Percentiles rank a stretch among this genome's conserved stretches.
Evolutionary conservation across 2,797 vertebrate species (phyloP).

Genomic region (Coranthus polyacanthus): DNA sequence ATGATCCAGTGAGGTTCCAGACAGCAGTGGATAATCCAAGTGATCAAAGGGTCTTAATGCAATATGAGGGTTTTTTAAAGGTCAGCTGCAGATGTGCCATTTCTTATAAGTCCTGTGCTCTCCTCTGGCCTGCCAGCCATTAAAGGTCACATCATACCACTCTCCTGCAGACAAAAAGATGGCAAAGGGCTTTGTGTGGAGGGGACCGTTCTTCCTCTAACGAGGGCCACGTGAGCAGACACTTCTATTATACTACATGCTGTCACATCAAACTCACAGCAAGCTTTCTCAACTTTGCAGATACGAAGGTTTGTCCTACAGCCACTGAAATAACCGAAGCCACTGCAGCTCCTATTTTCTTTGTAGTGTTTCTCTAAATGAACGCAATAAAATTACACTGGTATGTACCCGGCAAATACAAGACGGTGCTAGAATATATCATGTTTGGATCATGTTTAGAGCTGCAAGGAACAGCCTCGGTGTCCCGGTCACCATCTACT

Average conservation of each 20-base stretch:
- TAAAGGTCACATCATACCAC: slow-evolving; percentile 80
- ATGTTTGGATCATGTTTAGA: too few species aligned
- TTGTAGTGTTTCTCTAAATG: slow-evolving; percentile 9
- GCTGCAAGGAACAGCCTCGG: too few species aligned
- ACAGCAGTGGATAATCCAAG: slow-evolving; percentile 78
- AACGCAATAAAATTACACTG: slow-evolving; percentile 1
- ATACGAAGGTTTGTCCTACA: slow-evolving; percentile 43
- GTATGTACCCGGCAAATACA: too few species aligned
- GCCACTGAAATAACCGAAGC: slow-evolving; percentile 43
- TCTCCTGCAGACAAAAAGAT: slow-evolving; percentile 72
- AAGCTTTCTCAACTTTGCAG: slow-evolving; percentile 28
- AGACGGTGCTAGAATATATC: too few species aligned
- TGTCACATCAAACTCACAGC: slow-evolving; percentile 53
- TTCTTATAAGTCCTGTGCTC: slow-evolving; percentile 76
- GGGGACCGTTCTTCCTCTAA: slow-evolving; percentile 68
- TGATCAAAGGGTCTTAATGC: slow-evolving; percentile 81
- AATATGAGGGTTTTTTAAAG: slow-evolving; percentile 80
- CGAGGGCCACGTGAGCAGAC: slow-evolving; percentile 51
- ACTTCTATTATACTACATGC: slow-evolving; percentile 63
- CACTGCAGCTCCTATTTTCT: slow-evolving; percentile 3
- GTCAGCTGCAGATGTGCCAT: slow-evolving; percentile 80
- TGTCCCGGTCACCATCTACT: too few species aligned
- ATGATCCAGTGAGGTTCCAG: slow-evolving; percentile 64
- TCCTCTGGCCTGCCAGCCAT: slow-evolving; percentile 71
- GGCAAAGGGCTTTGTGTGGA: slow-evolving; percentile 58